Conservation (phyloP, 2,888 invertebrate genomes). For the Trichacis sp. region DNA sequence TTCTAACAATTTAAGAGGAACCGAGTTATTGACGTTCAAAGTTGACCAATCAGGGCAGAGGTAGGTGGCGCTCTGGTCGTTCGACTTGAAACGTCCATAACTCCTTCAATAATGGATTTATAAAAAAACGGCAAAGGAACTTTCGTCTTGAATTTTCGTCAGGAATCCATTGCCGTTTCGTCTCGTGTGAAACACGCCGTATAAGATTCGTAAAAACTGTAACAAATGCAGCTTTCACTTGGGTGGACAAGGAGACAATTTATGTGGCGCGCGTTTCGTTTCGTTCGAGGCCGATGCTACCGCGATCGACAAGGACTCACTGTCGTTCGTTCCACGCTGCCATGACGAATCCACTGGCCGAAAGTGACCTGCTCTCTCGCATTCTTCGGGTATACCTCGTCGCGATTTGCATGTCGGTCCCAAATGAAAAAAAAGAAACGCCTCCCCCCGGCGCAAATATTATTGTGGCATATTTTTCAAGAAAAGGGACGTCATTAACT, state of each 20-base stretch:
- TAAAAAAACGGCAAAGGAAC: no score
- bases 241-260: constrained; percentile 67
- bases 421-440: neutral
- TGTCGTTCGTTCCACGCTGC: constrained; percentile 28
- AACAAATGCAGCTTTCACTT: constrained; percentile 69
- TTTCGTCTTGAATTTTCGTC: no score
- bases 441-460: neutral
- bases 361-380: constrained; percentile 28
- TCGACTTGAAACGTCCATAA: no score
- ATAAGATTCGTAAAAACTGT: constrained; percentile 67
- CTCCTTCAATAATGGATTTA: no score
- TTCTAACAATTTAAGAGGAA: no score
- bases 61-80: no score
- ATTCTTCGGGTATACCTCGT: constrained; percentile 33
- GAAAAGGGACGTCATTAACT: constrained; percentile 9
- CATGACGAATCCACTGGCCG: constrained; percentile 32
- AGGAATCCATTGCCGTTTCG: no score
- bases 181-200: no score
- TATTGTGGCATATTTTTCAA: neutral
- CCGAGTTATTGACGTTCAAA: no score
- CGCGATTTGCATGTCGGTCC: neutral
- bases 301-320: constrained; percentile 55
- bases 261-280: constrained; percentile 67
- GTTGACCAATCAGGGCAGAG: no score
- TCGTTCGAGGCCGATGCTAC: constrained; percentile 47